Evolutionary conservation across 1,140 invertebrate species (phyloP).

Genomic region (Cyrtorhinus lividipennis): DNA sequence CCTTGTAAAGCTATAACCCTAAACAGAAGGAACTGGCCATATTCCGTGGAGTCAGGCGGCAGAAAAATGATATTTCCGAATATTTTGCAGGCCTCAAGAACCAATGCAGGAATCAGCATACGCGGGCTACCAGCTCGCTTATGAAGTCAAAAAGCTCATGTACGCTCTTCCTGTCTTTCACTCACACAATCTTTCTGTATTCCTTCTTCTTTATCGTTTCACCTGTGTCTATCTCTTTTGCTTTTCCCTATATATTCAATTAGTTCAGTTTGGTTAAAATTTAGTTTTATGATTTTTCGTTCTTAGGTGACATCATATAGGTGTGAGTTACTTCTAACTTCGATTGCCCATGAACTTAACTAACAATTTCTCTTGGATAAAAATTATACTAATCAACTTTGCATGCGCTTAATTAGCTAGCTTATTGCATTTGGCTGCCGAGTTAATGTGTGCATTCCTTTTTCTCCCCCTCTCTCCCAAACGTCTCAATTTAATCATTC

Average conservation of each 20-base stretch:
- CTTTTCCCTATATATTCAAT: not conserved
- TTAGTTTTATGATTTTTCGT: not conserved
- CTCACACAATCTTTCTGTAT: slow-evolving; percentile 24
- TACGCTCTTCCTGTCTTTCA: slow-evolving; percentile 46
- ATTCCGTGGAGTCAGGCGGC: not conserved
- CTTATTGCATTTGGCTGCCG: not conserved
- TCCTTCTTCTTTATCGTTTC: slow-evolving; percentile 14
- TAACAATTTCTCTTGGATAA: not conserved
- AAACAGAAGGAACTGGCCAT: not conserved
- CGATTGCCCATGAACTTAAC: not conserved
- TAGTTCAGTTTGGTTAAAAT: not conserved
- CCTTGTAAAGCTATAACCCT: too few species aligned
- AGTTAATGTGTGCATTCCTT: not conserved
- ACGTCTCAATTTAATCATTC: not conserved
- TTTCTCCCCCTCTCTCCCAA: not conserved
- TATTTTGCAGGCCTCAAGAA: slow-evolving; percentile 56
- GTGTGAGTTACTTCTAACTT: not conserved
- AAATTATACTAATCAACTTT: not conserved
- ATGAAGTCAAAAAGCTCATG: slow-evolving; percentile 99
- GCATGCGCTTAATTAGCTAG: not conserved
- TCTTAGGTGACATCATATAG: not conserved
- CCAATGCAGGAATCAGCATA: slow-evolving; percentile 52
- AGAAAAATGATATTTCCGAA: slow-evolving; percentile 15
- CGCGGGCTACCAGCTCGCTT: slow-evolving; percentile 94
- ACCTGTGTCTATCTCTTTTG: slow-evolving; percentile 4